These are phyloP conservation scores for Calyptommatus sinebrachiatus DNA, from an alignment of 2,113 vertebrate genomes.

Conservation along the genomic window DNA sequence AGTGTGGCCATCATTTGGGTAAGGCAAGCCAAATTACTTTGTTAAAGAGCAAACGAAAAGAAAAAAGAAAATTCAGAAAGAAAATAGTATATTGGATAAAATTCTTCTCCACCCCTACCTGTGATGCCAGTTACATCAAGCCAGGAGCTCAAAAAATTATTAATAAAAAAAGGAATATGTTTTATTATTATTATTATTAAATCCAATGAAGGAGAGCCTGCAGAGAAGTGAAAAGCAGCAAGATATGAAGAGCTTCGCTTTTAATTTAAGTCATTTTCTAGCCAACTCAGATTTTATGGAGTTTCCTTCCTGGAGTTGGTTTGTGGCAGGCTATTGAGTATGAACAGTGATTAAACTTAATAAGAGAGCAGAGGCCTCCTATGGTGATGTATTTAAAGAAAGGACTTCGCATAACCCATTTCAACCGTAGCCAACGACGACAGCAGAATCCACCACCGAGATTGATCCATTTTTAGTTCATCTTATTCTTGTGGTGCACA, in stretches of 20 bases:
- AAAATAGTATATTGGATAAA: too few species aligned
- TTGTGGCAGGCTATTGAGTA: background rate
- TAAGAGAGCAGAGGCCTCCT: background rate
- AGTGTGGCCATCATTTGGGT: too few species aligned
- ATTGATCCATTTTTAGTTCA: background rate
- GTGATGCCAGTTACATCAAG: background rate
- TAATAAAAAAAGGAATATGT: background rate
- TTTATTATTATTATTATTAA: background rate
- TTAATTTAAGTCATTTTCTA: background rate
- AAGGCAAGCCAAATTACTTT: too few species aligned
- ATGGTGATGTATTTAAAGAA: background rate
- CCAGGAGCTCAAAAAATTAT: too few species aligned
- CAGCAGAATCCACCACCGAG: background rate
- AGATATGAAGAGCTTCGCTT: background rate
- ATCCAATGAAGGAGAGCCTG: background rate
- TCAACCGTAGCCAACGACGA: background rate
- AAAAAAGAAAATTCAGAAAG: too few species aligned
- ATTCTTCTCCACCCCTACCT: too few species aligned
- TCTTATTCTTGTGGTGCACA: too few species aligned
- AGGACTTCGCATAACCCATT: background rate
- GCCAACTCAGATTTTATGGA: background rate
- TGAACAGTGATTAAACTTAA: background rate
- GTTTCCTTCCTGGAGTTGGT: background rate
- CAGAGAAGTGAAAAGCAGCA: background rate
- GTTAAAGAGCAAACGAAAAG: too few species aligned